Percentiles rank a stretch among this genome's conserved stretches.
These are phyloP conservation scores for Uria aalge DNA, from an alignment of 2,113 vertebrate genomes.

Conservation along the genomic window DNA sequence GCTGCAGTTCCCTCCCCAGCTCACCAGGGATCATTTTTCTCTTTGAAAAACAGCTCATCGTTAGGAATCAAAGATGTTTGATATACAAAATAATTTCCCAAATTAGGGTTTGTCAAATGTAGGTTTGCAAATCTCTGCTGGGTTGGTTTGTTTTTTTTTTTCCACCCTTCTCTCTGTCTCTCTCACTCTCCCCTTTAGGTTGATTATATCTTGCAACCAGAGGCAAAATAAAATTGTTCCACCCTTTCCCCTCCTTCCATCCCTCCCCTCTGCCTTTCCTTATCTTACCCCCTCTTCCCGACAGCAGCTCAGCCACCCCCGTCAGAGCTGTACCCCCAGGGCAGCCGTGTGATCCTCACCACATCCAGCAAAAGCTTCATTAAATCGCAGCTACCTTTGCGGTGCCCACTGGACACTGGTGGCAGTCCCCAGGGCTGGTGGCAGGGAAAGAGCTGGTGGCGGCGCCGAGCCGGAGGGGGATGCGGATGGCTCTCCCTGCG, in stretches of 20 bases:
- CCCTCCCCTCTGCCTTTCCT: conserved; percentile 36
- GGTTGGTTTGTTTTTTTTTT: no score
- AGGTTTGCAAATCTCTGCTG: conserved; percentile 34
- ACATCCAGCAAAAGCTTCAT: not conserved
- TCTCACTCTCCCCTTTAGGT: not conserved
- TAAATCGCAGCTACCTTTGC: conserved; percentile 15
- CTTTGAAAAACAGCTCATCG: conserved; percentile 61
- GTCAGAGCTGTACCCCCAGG: not conserved
- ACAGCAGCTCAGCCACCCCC: not conserved
- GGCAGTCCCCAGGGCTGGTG: conserved; percentile 11
- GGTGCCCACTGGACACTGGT: not conserved
- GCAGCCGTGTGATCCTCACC: not conserved
- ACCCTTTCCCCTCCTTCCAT: conserved; percentile 41
- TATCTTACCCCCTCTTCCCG: conserved; percentile 23
- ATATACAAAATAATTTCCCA: conserved; percentile 70
- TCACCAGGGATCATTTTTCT: conserved; percentile 14
- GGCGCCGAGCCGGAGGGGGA: not conserved
- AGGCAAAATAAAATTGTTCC: conserved; percentile 63
- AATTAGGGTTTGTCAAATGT: conserved; percentile 65
- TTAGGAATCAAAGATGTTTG: conserved; percentile 65
- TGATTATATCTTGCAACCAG: conserved; percentile 65
- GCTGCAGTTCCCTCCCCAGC: not conserved
- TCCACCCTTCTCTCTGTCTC: not conserved
- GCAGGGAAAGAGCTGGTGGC: not conserved
- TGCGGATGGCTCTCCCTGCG: not conserved